Evolutionary conservation across 2,113 vertebrate species (phyloP), one percentile per base, ranked within the genome.

Genomic region (Strix uralensis): DNA sequence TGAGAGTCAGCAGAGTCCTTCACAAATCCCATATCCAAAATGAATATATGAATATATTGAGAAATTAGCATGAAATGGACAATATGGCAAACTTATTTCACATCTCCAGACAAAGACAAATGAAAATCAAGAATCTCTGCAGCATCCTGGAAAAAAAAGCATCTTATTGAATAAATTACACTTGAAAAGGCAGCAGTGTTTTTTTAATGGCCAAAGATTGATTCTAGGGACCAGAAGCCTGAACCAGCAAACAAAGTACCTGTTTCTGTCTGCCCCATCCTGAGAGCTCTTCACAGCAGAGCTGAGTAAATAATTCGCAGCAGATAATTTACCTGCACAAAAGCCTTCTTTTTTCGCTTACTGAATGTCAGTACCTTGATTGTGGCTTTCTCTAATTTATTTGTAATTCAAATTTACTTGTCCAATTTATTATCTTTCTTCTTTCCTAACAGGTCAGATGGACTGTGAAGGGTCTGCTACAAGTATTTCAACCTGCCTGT

Each of bases 391-490:
- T 93, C 77, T 88, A 90, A 94, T 94, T 94, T 95, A 94, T 96
- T 96, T 97, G 96, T 88, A 96, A 96, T 96, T 97, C 96, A 97
- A 95, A 97, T 97, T 52, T 71, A 80, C 92, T 94, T 95, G 81
- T 87, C 91, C 92, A 94, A 44, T 94, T 88, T 95, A 86, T 95
- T 96, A 94, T 93, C 92, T 95, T 94, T 67, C 88, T 94, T 70
- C 69, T 74, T 74, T 92, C 73, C 71, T 81, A 94, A 71, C 71
- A 79, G 86, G 89, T 95, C 81, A 92, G 91, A 92, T 92, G 80
- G 84, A 73, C 81, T 85, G 66, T 77, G 94, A 95, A 94, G 87
- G 84, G 81, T 95, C 78, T 94, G 84, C 91, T 92, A 46, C 62
- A 40, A 92, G 89, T 82, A 80, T 95, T 96, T 96, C 77, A 94